Conservation (phyloP, 2,888 invertebrate genomes). For the Rotaria macrura region DNA sequence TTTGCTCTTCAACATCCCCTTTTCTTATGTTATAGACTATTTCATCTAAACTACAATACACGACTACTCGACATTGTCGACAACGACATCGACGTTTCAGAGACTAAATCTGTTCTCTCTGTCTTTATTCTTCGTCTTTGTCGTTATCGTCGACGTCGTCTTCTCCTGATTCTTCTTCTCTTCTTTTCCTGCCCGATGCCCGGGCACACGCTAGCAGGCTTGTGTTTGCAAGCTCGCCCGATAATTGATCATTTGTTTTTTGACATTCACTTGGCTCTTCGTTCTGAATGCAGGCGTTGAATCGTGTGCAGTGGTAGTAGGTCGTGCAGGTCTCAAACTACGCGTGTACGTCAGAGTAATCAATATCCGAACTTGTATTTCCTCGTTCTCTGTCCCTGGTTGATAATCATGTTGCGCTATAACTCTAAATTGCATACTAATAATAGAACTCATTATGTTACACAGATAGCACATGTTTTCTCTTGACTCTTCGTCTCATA, state of each 20-base stretch:
- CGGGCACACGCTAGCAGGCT: background rate
- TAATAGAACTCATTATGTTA: constrained; percentile 4
- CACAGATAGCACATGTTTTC: background rate
- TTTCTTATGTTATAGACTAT: background rate
- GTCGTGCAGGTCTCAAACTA: background rate
- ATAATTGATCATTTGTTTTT: constrained; percentile 24
- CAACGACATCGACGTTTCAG: background rate
- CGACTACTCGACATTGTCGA: background rate
- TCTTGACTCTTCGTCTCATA: background rate
- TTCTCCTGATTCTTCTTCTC: background rate
- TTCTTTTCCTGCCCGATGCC: background rate
- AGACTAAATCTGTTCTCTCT: constrained; percentile 1
- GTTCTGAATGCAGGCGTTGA: background rate
- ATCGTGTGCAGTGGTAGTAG: background rate
- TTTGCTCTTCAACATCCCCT: background rate
- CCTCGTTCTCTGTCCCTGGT: background rate
- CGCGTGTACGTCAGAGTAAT: background rate
- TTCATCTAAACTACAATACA: background rate
- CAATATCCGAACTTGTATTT: background rate
- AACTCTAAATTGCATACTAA: background rate
- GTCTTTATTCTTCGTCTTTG: background rate
- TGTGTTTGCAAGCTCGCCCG: background rate
- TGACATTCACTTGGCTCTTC: constrained; percentile 5
- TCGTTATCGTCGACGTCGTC: background rate
- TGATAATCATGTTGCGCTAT: background rate